Evolutionary conservation across 2,888 invertebrate species (phyloP), one percentile per base, ranked within the genome.

Genomic region (Nymphalis urticae): DNA sequence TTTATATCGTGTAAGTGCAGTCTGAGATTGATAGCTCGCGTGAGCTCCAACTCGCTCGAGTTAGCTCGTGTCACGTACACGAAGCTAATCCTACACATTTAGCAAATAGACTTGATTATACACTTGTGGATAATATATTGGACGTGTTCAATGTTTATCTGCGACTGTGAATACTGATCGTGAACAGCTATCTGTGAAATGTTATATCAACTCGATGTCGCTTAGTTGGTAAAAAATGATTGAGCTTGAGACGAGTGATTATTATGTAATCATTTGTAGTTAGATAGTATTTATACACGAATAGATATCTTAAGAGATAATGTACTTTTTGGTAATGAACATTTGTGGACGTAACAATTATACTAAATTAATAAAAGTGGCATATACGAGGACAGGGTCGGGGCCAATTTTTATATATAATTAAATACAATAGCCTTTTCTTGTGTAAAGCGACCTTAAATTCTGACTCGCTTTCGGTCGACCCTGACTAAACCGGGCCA

Each of bases 391-490:
- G 13, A 13, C 42, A 42, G 13, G 13, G 13, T 13, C 42, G 6
- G 6, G 6, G 5, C 27, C 27, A 32, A 32, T 61, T 48, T 50
- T n/a, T 32, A 62, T 50, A 50, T 50, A 50, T 61, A 50, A 32
- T 32, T 62, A 50, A 50, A 47, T 42, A 42, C 42, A 42, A 42
- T 50, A 62, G 54, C 47, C n/a, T 19, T 17, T 19, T 21, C 36
- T 68, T 70, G 54, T 60, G 67, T 48, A 71, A 71, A 58, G 42
- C 21, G 71, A 65, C 71, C 71, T 69, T 65, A 61, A 42, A 42
- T 48, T 32, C 48, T 24, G 48, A 13, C 48, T 62, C 61, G 69
- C 72, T 76, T 69, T 67, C 72, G 69, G 66, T 50, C 71, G 71
- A 69, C 72, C 70, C 67, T 74, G 69, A 54, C 1, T 17, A 62